A percentile compares a stretch with the other conserved stretches of the same genome.
These are phyloP conservation scores for Etheostoma perlongum DNA, from an alignment of 2,797 vertebrate species.

Conservation along the genomic window DNA sequence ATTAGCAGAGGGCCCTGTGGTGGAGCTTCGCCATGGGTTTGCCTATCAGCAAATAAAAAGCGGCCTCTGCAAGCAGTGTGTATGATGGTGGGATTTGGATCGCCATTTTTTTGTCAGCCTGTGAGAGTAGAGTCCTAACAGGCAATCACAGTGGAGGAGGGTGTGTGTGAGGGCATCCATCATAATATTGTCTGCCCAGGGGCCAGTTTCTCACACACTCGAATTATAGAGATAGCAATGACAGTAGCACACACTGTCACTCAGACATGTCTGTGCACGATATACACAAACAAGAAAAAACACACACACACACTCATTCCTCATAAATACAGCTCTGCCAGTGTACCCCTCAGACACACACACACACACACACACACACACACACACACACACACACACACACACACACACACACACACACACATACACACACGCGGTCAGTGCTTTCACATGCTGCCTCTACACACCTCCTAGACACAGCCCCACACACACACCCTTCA, in stretches of 20 bases:
- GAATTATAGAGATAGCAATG: conserved; percentile 78
- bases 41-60: conserved; percentile 67
- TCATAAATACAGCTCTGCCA: conserved; percentile 52
- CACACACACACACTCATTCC: conserved; percentile 41
- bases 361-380: conserved; percentile 29
- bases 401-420: conserved; percentile 29
- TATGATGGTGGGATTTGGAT: conserved; percentile 68
- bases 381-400: conserved; percentile 30
- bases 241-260: conserved; percentile 77
- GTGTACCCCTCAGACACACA: conserved; percentile 49
- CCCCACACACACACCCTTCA: conserved; percentile 38
- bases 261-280: conserved; percentile 62
- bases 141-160: conserved; percentile 74
- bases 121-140: conserved; percentile 70
- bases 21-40: conserved; percentile 63
- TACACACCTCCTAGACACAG: conserved; percentile 48
- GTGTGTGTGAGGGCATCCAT: conserved; percentile 80
- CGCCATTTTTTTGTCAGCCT: conserved; percentile 66
- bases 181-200: conserved; percentile 79
- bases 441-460: conserved; percentile 47
- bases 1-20: conserved; percentile 62
- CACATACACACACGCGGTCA: conserved; percentile 24
- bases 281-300: conserved; percentile 64
- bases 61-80: conserved; percentile 46
- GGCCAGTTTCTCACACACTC: conserved; percentile 78